A percentile compares a stretch with the other conserved stretches of the same genome.
Evolutionary conservation across 2,888 invertebrate genomes (phyloP).

Genomic region (Hylaea fasciaria): DNA sequence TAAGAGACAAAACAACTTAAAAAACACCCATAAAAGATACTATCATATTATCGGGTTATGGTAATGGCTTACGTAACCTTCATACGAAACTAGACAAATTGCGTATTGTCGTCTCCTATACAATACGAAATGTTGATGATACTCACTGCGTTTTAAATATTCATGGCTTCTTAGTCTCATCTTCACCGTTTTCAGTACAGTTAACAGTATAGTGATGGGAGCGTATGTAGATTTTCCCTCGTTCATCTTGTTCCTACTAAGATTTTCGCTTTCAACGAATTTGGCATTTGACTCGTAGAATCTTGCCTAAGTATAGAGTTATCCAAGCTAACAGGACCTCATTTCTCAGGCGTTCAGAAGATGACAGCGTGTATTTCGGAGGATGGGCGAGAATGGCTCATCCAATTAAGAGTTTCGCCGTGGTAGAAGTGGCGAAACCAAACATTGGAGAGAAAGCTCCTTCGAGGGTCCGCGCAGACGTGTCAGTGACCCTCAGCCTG

Average conservation of each 20-base stretch:
- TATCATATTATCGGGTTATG: neutral
- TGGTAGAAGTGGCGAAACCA: slow-evolving; percentile 97
- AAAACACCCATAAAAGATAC: neutral
- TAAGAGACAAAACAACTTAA: neutral
- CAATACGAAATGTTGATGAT: too few species aligned
- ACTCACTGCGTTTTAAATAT: too few species aligned
- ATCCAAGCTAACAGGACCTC: neutral
- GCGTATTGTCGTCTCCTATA: neutral
- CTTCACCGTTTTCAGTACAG: too few species aligned
- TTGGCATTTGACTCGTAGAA: too few species aligned
- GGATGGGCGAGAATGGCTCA: slow-evolving; percentile 99
- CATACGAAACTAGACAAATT: neutral
- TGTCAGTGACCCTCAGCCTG: slow-evolving; percentile 96
- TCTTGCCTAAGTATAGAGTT: neutral
- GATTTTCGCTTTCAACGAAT: too few species aligned
- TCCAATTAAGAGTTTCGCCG: slow-evolving; percentile 95
- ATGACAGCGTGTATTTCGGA: slow-evolving; percentile 94
- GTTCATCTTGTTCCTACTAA: too few species aligned
- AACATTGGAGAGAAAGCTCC: slow-evolving; percentile 98
- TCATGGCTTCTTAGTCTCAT: too few species aligned
- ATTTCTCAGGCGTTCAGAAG: slow-evolving; percentile 90
- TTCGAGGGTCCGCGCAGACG: slow-evolving; percentile 97
- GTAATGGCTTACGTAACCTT: neutral
- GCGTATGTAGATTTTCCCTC: too few species aligned
- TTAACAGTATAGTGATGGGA: too few species aligned